These are phyloP conservation scores for Mythimna ferrago DNA, from an alignment of 2,888 invertebrate species.

Conservation along the genomic window DNA sequence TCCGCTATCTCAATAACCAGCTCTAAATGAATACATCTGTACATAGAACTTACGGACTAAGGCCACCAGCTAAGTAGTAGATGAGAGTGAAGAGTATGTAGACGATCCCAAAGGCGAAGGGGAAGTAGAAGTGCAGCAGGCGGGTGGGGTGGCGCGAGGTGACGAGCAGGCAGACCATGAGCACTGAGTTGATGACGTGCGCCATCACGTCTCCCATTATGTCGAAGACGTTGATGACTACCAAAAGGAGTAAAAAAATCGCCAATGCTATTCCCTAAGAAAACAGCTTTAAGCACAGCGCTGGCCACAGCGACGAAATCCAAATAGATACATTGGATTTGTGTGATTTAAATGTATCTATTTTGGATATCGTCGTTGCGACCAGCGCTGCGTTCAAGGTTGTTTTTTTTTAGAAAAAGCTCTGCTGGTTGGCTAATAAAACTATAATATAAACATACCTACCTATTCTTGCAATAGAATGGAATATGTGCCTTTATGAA, in stretches of 20 bases:
- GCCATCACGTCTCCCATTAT: constrained; percentile 79
- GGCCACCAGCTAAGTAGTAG: constrained; percentile 94
- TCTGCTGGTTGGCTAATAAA: background rate
- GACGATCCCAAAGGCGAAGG: constrained; percentile 90
- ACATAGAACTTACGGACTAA: constrained; percentile 89
- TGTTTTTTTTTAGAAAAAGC: too few relatives aligned
- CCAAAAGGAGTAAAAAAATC: background rate
- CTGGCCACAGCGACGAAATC: too few relatives aligned
- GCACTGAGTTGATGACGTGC: constrained; percentile 92
- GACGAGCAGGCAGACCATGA: constrained; percentile 93
- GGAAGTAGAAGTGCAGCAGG: constrained; percentile 90
- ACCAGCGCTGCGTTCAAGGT: too few relatives aligned
- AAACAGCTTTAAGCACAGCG: too few relatives aligned
- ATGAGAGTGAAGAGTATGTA: constrained; percentile 93
- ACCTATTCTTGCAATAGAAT: background rate
- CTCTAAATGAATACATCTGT: background rate
- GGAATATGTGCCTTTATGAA: background rate
- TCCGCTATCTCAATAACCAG: too few relatives aligned
- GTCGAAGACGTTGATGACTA: background rate
- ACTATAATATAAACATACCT: background rate
- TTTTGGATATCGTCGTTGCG: too few relatives aligned
- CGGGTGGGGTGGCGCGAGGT: constrained; percentile 94
- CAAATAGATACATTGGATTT: too few relatives aligned
- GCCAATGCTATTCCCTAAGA: too few relatives aligned
- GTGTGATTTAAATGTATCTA: too few relatives aligned